Evolutionary conservation across 2,113 vertebrate species (phyloP), one percentile per base, ranked within the genome.

Genomic region (Ciconia boyciana): DNA sequence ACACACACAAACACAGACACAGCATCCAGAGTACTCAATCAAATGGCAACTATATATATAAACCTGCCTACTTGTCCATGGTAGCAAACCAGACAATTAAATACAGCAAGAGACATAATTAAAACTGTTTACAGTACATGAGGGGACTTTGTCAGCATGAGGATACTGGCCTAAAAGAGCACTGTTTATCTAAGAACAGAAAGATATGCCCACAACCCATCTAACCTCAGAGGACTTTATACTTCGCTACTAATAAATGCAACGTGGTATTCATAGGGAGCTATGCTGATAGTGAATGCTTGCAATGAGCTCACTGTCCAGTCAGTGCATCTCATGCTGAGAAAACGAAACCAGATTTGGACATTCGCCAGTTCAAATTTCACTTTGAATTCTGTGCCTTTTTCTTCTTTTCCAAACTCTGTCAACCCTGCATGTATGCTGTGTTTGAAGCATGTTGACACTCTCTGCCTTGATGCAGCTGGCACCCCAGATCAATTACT

Each of bases 331-430:
- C 52, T 97, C 90, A 72, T 7, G 9, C 78, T 88, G 77, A 77
- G 94, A 95, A 97, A 89, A 96, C 2, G 1, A 95, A 97, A 81
- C 22, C 69, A 87, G 54, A 55, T 91, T 85, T 96, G 84, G 95
- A 82, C n/a, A 90, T 54, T 66, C 0, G 22, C 71, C 95, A 85
- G 92, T 76, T 82, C 69, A 88, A 94, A 93, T 91, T 96, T 90
- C 62, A 51, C 66, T 77, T 85, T 68, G 64, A 91, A 91, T 91
- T 94, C 69, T 93, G 32, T 91, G 61, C 62, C 52, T 78, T 91
- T 87, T 83, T 39, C 65, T 78, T 91, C 64, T 69, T 89, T 57
- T 89, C 55, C 72, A 68, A 55, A 71, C 71, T 89, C 77, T 66
- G 71, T 75, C 57, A 91, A 91, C 66, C 46, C 74, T 48, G 60